phyloP scores from a whole-genome alignment of 2,113 vertebrate species.

The Anarrhichthys ocellatus region DNA sequence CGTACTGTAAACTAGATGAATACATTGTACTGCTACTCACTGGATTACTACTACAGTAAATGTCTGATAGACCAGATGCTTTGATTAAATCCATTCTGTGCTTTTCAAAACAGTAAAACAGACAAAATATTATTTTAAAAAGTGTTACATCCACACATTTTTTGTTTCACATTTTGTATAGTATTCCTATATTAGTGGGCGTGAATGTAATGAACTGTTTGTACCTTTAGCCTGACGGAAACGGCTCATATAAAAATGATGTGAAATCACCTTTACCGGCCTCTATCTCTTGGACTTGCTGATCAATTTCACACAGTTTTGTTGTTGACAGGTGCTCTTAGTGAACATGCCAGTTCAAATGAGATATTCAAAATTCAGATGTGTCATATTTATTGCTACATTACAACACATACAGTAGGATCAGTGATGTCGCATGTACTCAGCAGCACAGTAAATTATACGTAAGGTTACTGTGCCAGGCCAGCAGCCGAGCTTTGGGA shows the following conservation, averaged over 20 bases:
- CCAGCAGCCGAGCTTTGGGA: slow-evolving; percentile 63
- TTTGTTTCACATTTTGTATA: not conserved
- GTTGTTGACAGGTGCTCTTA: not conserved
- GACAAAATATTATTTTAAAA: not conserved
- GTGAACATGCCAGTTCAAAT: slow-evolving; percentile 1
- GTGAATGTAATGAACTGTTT: not conserved
- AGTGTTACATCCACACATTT: not conserved
- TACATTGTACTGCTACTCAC: not conserved
- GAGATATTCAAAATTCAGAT: slow-evolving; percentile 1
- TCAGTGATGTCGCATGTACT: slow-evolving; percentile 43
- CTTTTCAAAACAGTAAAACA: not conserved
- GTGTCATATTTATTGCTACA: slow-evolving; percentile 21
- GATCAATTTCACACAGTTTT: slow-evolving; percentile 12
- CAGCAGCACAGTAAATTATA: slow-evolving; percentile 53
- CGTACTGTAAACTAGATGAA: not conserved
- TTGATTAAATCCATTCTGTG: not conserved
- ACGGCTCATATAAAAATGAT: not conserved
- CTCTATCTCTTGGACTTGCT: not conserved
- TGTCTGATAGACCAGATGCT: not conserved
- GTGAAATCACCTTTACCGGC: not conserved
- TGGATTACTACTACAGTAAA: not conserved
- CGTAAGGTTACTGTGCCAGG: slow-evolving; percentile 59
- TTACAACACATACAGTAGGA: slow-evolving; percentile 29
- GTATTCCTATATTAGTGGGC: not conserved
- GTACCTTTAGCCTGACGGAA: not conserved